Base-by-base conservation (phyloP, 2,888 invertebrate genomes). In the Creontiades dilutus region DNA sequence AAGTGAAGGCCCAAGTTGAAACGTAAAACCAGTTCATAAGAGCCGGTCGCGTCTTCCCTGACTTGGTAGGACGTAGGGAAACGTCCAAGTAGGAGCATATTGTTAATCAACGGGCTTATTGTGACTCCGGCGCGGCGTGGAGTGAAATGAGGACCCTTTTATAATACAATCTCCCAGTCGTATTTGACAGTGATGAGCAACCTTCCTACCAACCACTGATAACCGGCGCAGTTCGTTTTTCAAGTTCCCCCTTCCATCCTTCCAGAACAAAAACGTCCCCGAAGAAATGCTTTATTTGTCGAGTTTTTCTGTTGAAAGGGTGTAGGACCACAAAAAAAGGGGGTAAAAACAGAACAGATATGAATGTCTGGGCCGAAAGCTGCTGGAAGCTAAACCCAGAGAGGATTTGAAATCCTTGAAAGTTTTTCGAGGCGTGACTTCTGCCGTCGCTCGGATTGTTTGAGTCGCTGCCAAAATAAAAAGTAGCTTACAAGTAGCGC, bases 81-180 rank as follows among this genome's bases (percentile, higher is more conserved):
- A 68, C 68, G 23, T 23, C n/a, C n/a, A n/a, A n/a, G n/a, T n/a
- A 27, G 23, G 23, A 68, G 7, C n/a, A 68, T 68, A 68, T 68
- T 68, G 68, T 68, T 68, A 68, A 68, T 68, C 68, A 68, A 68
- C 23, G 68, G 68, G 68, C 23, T 68, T 68, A 68, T 68, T 68
- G 68, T 68, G 68, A 68, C 68, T 23, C 2, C 19, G n/a, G 57
- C 19, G 19, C 23, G 68, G 11, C 23, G 5, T 19, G 68, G 23
- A 68, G 68, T 68, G 68, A 68, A 68, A 68, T 19, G 68, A 68
- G 23, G 19, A 68, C 68, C 68, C 68, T 68, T 68, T 68, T 68
- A 61, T 61, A 61, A 61, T 61, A 68, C 68, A 68, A 68, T 19
- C 23, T 23, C 68, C 4, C 23, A 68, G 68, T 14, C 23, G 23